Evolutionary conservation across 2,888 invertebrate genomes (phyloP), one percentile per base, ranked within the genome.

Genomic region (Lacanobia oleracea): DNA sequence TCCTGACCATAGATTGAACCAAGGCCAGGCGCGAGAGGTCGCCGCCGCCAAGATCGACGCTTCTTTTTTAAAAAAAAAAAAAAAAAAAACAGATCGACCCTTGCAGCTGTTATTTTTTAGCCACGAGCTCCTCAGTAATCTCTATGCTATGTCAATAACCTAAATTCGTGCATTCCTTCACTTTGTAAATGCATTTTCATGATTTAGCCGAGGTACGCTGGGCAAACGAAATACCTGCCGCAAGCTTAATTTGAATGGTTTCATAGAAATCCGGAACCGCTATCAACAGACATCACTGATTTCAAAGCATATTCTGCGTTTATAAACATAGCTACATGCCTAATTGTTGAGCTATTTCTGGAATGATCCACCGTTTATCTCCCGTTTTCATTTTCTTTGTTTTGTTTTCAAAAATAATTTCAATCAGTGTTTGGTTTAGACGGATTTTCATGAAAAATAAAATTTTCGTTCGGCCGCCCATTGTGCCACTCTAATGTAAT

Each of bases 201-300:
- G 4, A 56, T 40, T 48, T 56, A n/a, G 1, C 16, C 9, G 16
- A 57, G 50, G 12, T 50, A 21, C n/a, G 40, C 8, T 23, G 14
- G 9, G 37, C 8, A 18, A 67, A 7, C 51, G 0, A 57, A 68
- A 68, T 57, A 56, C 27, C n/a, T n/a, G n/a, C n/a, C 45, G 7
- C 23, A 56, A 21, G 23, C 16, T 18, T n/a, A 45, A 67, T 54
- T 70, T 12, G 16, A 67, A 67, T 56, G 23, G 43, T 16, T 50
- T 27, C 69, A 18, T 14, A 18, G 70, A 67, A 33, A 43, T 53
- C 1, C 21, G 14, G 14, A 40, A 50, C 4, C 21, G 33, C n/a
- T n/a, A n/a, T n/a, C n/a, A 53, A 54, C 9, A 2, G 18, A 66
- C 14, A 57, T 50, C n/a, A 27, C 9, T 21, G n/a, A 50, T 68